Evolutionary conservation across 2,888 invertebrate genomes (phyloP).

Genomic region (Athalia circularis): DNA sequence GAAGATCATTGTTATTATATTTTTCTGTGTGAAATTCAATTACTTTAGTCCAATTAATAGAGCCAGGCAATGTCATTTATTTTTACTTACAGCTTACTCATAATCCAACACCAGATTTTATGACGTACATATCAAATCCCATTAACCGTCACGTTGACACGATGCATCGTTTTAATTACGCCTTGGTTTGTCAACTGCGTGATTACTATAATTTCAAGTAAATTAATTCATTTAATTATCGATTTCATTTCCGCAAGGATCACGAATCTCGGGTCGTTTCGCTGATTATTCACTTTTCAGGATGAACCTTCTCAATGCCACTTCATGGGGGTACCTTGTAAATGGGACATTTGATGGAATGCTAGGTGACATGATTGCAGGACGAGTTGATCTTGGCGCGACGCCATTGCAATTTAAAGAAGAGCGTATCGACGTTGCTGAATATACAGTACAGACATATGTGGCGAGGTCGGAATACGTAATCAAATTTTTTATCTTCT

Average conservation of each 20-base stretch:
- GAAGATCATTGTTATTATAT: neutral
- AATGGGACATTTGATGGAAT: slow-evolving; percentile 65
- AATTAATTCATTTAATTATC: slow-evolving; percentile 50
- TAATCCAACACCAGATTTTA: slow-evolving; percentile 57
- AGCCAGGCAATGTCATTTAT: slow-evolving; percentile 13
- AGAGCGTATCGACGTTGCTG: slow-evolving; percentile 78
- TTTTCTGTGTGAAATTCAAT: neutral
- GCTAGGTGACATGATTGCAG: slow-evolving; percentile 64
- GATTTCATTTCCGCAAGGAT: neutral
- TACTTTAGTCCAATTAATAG: neutral
- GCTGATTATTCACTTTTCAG: slow-evolving; percentile 49
- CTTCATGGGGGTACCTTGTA: slow-evolving; percentile 64
- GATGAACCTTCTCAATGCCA: slow-evolving; percentile 58
- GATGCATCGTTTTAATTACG: slow-evolving; percentile 80
- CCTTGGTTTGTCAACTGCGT: slow-evolving; percentile 77
- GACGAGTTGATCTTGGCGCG: slow-evolving; percentile 80
- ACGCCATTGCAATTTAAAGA: slow-evolving; percentile 80
- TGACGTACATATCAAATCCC: slow-evolving; percentile 75
- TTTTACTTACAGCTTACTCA: slow-evolving; percentile 56
- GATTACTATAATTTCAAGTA: slow-evolving; percentile 83
- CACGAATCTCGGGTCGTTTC: neutral
- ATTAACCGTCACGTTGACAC: slow-evolving; percentile 78
- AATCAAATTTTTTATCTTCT: neutral
- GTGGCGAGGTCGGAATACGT: slow-evolving; percentile 75
- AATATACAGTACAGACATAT: slow-evolving; percentile 80